Percentiles rank a stretch among this genome's conserved stretches.
phyloP scores from a whole-genome alignment of 2,113 vertebrate genomes.

The Rhea americana region DNA sequence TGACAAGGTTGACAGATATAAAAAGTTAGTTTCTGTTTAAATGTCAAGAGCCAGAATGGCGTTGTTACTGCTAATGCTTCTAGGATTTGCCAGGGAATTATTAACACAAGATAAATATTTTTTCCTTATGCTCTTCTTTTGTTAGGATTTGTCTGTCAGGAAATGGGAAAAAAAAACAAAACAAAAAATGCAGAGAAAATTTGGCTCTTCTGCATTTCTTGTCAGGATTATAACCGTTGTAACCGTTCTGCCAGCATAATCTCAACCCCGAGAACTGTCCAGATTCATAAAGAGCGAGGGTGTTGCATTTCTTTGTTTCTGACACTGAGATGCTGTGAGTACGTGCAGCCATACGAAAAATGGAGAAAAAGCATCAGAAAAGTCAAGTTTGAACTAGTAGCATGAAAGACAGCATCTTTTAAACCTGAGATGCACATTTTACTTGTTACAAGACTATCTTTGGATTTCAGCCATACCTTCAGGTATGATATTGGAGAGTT shows the following conservation, averaged over 20 bases:
- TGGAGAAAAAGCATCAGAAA: neutral
- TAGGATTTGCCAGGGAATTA: neutral
- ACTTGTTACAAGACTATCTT: neutral
- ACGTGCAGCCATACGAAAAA: neutral
- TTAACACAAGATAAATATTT: conserved; percentile 9
- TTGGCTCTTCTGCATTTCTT: neutral
- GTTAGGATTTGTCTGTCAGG: neutral
- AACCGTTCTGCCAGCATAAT: neutral
- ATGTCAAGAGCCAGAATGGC: neutral
- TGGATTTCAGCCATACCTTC: neutral
- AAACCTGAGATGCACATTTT: neutral
- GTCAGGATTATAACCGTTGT: neutral
- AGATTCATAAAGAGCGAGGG: neutral
- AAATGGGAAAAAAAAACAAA: neutral
- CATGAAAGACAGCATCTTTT: neutral
- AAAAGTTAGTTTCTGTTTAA: neutral
- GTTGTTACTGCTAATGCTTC: neutral
- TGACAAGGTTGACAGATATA: neutral
- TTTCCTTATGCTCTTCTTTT: neutral
- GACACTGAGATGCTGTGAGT: neutral
- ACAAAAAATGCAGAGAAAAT: neutral
- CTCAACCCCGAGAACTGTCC: neutral
- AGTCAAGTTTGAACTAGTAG: neutral
- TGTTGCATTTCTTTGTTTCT: neutral
- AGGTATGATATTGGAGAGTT: neutral